Base-by-base conservation (phyloP, 2,888 invertebrate species). In the Caenorhabditis becei region DNA sequence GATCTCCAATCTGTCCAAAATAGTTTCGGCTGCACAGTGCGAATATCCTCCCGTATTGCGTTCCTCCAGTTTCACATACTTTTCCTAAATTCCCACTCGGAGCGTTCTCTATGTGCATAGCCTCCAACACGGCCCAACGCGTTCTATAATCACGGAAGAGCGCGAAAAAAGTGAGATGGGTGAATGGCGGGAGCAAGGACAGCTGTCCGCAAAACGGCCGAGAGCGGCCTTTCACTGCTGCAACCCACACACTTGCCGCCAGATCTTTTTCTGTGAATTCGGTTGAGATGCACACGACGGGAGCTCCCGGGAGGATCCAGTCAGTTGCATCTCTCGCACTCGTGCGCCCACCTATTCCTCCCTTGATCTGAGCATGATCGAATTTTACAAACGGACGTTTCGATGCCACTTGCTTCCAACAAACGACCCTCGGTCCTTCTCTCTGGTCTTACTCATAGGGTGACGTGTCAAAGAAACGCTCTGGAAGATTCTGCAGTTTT, bases 231-330 rank as follows among this genome's bases (percentile, higher is more conserved):
- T 75, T 75, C 58, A n/a, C n/a, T n/a, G 23, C 61, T 75, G 66
- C 75, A 75, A 75, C 75, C 75, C 75, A 75, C 75, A 75, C 75
- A 75, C 75, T 75, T 28, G 56, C 58, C 63, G 62, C 75, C 66
- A 75, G 61, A 75, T 61, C 75, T 75, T 75, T 74, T 75, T 66
- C 75, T 53, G 41, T 75, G 75, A 75, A 75, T 65, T 75, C 61
- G 53, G 65, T 26, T 74, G 37, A 49, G 59, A 63, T 74, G 62
- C 49, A 65, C 53, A 41, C 61, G 54, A 23, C 5, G n/a, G 7
- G 59, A 47, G 11, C 3, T 5, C 41, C 56, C 32, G 28, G 47
- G 23, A 41, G 62, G 16, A 56, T 35, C 54, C 20, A 23, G 41
- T 53, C 51, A 23, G 51, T 56, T 72, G 35, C 72, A 49, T 63